Evolutionary conservation across 2,113 vertebrate genomes (phyloP), one percentile per base, ranked within the genome.

Genomic region (Aphelocoma coerulescens): DNA sequence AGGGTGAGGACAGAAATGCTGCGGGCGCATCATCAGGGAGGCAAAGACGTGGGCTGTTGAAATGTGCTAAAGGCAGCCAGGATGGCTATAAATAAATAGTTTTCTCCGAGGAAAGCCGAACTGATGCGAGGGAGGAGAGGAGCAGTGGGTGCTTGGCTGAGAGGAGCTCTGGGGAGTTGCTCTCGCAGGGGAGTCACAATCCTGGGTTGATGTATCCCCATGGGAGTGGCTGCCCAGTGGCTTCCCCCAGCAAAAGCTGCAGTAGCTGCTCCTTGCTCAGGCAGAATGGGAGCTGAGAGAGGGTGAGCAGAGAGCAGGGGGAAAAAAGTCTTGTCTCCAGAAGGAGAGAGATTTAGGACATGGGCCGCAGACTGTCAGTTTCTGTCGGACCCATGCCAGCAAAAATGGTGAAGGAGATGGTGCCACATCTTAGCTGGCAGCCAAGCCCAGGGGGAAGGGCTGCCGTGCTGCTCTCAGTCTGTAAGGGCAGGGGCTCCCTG

Each of bases 31-130:
- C n/a, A 15, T 94, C 59, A 51, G 85, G 58, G 92, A 96, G 83
- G 94, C 92, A 94, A 96, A 95, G 90, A 68, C n/a, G 67, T 92
- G 92, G 94, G 95, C 79, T 96, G 91, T 66, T 3, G 19, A 88
- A 93, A 95, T 91, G 95, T 94, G 95, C 92, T 91, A 83, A 94
- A 94, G 94, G 91, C 94, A 94, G 62, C 74, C 77, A 81, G 84
- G 84, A n/a, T 57, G 57, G 41, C 69, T 96, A 95, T 95, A 97
- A 96, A 97, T 95, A 96, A 95, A 67, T 39, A 27, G 84, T 44
- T 94, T 93, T 92, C 77, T 92, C 69, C 46, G 57, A 89, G 66
- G 93, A 58, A 93, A 92, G 89, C 80, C 0, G 2, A 87, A 86
- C 65, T 73, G 80, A 68, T 7, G 0, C 0, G 4, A 86, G 68